Conservation (phyloP, 2,113 vertebrate species). For the Thermophis baileyi region DNA sequence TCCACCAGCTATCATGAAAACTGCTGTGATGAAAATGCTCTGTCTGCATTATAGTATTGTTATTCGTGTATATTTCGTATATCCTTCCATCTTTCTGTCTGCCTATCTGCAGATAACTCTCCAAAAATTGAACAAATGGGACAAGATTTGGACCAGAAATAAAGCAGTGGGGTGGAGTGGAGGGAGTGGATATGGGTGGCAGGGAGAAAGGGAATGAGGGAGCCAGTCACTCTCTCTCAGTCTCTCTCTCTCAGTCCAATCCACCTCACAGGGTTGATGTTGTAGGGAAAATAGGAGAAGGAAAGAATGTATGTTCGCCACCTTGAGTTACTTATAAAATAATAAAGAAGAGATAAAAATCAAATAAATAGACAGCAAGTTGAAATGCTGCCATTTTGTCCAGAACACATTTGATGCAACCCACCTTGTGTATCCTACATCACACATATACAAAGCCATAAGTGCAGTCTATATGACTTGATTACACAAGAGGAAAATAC, state of each 20-base stretch:
- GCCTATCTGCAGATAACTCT: not conserved
- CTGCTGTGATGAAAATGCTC: not conserved
- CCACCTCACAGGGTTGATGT: not conserved
- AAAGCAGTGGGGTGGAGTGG: not conserved
- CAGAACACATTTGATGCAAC: not conserved
- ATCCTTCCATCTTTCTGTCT: not conserved
- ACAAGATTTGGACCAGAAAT: not conserved
- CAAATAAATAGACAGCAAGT: too few relatives aligned
- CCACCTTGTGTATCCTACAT: not conserved
- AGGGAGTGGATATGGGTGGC: too few relatives aligned
- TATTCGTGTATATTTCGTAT: not conserved
- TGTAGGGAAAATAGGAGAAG: not conserved
- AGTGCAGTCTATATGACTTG: not conserved
- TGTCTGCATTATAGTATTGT: not conserved
- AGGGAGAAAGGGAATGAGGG: too few relatives aligned
- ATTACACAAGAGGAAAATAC: not conserved
- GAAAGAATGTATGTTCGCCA: not conserved
- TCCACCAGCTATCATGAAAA: not conserved
- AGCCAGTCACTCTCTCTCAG: not conserved
- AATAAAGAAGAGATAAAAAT: not conserved
- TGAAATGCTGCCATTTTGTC: not conserved
- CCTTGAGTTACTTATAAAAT: too few relatives aligned
- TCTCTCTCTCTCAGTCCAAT: not conserved
- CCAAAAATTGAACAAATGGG: not conserved
- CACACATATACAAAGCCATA: not conserved